Evolutionary conservation across 1,140 invertebrate species (phyloP).

Genomic region (Scaptomyza pallida): DNA sequence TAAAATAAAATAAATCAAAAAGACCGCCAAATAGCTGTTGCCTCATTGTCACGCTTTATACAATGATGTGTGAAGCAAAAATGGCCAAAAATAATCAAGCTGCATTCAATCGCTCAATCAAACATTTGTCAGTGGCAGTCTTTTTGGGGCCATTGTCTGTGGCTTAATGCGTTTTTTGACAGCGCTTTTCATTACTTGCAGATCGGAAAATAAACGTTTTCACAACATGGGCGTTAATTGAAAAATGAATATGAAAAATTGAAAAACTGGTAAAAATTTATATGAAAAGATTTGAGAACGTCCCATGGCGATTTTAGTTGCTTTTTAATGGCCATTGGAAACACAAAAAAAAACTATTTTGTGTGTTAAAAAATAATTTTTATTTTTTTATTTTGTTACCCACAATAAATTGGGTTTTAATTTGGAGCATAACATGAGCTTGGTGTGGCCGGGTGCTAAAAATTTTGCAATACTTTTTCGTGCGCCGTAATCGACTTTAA

Average conservation of each 20-base stretch:
- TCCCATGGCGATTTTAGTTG: slow-evolving; percentile 6
- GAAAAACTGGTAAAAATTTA: neutral
- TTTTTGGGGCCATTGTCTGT: slow-evolving; percentile 1
- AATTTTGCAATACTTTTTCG: slow-evolving; percentile 34
- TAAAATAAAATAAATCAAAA: slow-evolving; percentile 54
- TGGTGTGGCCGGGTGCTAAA: slow-evolving; percentile 8
- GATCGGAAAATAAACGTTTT: slow-evolving; percentile 47
- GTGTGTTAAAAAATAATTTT: neutral
- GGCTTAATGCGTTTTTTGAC: slow-evolving; percentile 38
- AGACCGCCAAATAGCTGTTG: slow-evolving; percentile 34
- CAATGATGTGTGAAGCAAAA: slow-evolving; percentile 31
- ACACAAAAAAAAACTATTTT: neutral
- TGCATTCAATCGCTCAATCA: slow-evolving; percentile 40
- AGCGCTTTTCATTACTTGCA: slow-evolving; percentile 28
- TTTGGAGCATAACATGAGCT: too few relatives aligned
- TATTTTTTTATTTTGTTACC: too few relatives aligned
- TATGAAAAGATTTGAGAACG: too few relatives aligned
- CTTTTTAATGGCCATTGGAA: slow-evolving; percentile 27
- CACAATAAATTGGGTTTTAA: too few relatives aligned
- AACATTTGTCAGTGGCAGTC: slow-evolving; percentile 13
- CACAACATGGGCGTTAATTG: slow-evolving; percentile 50
- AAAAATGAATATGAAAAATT: slow-evolving; percentile 26
- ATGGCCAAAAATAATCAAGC: slow-evolving; percentile 35
- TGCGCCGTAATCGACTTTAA: slow-evolving; percentile 24
- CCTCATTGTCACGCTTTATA: neutral